Base-by-base conservation (phyloP, 2,113 vertebrate species). In the Ranitomeya variabilis region DNA sequence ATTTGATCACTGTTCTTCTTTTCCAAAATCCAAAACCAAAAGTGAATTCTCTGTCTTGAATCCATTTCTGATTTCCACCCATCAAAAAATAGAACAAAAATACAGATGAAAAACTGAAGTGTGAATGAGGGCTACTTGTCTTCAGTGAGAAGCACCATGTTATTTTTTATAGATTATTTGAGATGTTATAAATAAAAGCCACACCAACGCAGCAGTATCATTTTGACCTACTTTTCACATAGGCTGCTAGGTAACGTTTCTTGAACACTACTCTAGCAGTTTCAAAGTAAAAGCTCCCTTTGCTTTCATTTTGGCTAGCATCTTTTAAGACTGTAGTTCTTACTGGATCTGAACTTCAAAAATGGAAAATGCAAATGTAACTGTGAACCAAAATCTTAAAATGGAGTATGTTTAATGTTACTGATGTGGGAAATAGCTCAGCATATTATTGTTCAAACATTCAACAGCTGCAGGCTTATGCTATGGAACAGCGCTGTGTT, bases 201-300 rank as follows among this genome's bases (percentile, higher is more conserved):
- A 81, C 21, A 45, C 31, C 81, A 21, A 77, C 45, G 54, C 12
- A 52, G 73, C 37, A 52, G 37, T 14, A 89, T 62, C 69, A 18
- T 67, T 85, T 15, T 89, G 76, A 60, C 52, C 76, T 83, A 88
- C 51, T 82, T 77, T 74, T 15, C 0, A 0, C 62, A 67, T 52
- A 26, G 73, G 80, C 82, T 80, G 86, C 18, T 4, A 54, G 21
- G 37, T 86, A 89, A 15, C 1, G 5, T 0, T 60, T 55, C n/a
- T 71, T 64, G 54, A 77, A 54, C 54, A 80, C n/a, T 18, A 69
- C 51, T 51, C 86, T 16, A 21, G 45, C n/a, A 87, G 14, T 54
- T 60, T 87, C 59, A 26, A 67, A 79, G 57, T n/a, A 18, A 57
- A 60, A 86, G 83, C 57, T 86, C 21, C 64, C 14, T 26, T 45